These are phyloP conservation scores for Monochamus alternatus DNA, from an alignment of 2,888 invertebrate genomes.

Conservation along the genomic window DNA sequence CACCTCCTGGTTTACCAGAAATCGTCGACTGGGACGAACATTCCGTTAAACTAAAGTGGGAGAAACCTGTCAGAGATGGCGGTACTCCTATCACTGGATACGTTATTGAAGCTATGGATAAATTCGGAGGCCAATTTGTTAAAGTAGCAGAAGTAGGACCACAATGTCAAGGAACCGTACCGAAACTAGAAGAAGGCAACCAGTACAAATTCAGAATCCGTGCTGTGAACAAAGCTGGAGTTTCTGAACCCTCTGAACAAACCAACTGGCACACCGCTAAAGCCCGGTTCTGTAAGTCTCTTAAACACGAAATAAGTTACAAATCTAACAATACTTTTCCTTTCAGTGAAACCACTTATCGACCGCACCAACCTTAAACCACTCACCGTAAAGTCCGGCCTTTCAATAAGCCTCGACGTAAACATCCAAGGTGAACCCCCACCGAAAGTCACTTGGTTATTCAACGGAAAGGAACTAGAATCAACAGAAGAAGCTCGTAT, in stretches of 20 bases:
- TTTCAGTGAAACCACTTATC: conserved; percentile 93
- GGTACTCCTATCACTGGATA: conserved; percentile 96
- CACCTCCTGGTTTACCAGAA: conserved; percentile 92
- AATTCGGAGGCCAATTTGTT: conserved; percentile 87
- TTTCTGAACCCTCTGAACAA: conserved; percentile 92
- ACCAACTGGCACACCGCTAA: conserved; percentile 94
- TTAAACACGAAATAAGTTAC: not conserved
- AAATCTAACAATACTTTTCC: conserved; percentile 30
- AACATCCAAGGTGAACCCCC: conserved; percentile 95
- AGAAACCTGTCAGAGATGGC: conserved; percentile 90
- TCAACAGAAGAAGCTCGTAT: conserved; percentile 80
- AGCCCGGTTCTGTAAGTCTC: conserved; percentile 86
- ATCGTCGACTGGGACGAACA: conserved; percentile 93
- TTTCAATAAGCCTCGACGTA: conserved; percentile 89
- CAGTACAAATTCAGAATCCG: conserved; percentile 95
- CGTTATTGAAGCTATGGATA: conserved; percentile 93
- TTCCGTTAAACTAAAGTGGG: conserved; percentile 93
- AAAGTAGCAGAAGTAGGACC: conserved; percentile 92
- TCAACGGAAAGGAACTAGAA: conserved; percentile 80
- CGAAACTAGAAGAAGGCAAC: conserved; percentile 92
- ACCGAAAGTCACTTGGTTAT: conserved; percentile 92
- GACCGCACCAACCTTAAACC: conserved; percentile 91
- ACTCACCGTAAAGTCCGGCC: conserved; percentile 90
- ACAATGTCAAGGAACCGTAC: conserved; percentile 88
- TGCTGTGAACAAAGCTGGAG: conserved; percentile 97